Evolutionary conservation across 2,113 vertebrate species (phyloP), one percentile per base, ranked within the genome.

Genomic region (Silurus glanis): DNA sequence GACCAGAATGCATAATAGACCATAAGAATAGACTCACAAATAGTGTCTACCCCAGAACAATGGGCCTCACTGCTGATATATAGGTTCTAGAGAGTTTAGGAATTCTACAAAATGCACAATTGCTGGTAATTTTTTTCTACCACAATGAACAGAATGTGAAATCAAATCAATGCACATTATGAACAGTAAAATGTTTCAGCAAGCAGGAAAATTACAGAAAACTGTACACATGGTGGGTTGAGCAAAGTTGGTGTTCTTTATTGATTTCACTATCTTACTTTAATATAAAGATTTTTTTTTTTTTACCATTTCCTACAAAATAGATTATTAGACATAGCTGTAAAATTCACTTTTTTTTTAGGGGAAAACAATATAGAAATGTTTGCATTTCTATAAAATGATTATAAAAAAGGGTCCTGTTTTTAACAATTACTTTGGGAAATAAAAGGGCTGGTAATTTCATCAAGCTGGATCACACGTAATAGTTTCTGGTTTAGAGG

Each of bases 1-100:
- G 80, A 64, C 80, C 80, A 51, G 58, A 66, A 51, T 66, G 80
- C 80, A 64, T 51, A n/a, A 66, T 66, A 45, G 51, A 1, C 61
- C 47, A 66, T 51, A 82, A 51, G 10, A 82, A 66, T 5, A 25
- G 61, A 66, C 59, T 82, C 47, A 25, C 47, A 66, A 82, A 66
- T 23, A 59, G 55, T 4, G 0, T 56, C 55, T 17, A 58, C 55
- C 76, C 25, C 76, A 62, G 79, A 62, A 62, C 58, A 45, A 80
- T 45, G 37, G 37, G 53, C 75, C 75, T 56, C n/a, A 25, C 51
- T 79, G 76, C 76, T 58, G 53, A 58, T 53, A 58, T 53, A 79
- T n/a, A 58, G 75, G 6, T 79, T 79, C 53, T 56, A 17, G 53
- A 58, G 16, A 37, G 53, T 17, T 78, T 78, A 78, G 75, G 51